A percentile compares a stretch with the other conserved stretches of the same genome.
Conservation (phyloP, 2,888 invertebrate species). For the Cybosia mesomella region DNA sequence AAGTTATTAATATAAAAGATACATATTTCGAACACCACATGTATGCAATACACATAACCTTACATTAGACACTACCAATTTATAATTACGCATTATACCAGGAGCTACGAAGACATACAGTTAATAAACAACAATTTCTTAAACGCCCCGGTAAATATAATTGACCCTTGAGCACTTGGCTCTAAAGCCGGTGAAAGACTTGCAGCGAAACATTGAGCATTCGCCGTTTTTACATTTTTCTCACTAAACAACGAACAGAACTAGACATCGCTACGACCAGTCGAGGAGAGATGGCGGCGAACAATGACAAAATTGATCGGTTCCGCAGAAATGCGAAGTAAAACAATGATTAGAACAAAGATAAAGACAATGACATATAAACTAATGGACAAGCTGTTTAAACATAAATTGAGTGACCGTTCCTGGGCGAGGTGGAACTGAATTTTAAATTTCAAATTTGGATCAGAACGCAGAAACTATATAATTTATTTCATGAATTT, state of each 20-base stretch:
- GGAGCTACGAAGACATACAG: not conserved
- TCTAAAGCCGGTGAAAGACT: not conserved
- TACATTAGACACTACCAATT: not conserved
- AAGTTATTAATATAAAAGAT: not conserved
- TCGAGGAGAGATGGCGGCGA: too few species aligned
- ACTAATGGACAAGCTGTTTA: too few species aligned
- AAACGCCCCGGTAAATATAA: not conserved
- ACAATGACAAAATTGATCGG: too few species aligned
- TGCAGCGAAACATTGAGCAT: not conserved
- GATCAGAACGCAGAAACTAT: too few species aligned
- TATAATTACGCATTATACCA: not conserved
- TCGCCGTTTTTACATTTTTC: not conserved
- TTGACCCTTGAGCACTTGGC: not conserved
- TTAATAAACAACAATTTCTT: slow-evolving; percentile 1
- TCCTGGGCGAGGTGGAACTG: too few species aligned
- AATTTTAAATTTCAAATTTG: too few species aligned
- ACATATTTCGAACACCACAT: not conserved
- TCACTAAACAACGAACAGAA: not conserved
- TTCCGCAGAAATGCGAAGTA: too few species aligned
- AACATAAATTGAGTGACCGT: too few species aligned
- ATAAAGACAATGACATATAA: too few species aligned
- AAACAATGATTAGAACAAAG: too few species aligned
- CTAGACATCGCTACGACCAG: too few species aligned
- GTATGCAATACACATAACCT: not conserved
- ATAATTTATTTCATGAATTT: too few species aligned